Percentiles rank a stretch among this genome's conserved stretches.
phyloP scores from a whole-genome alignment of 2,113 vertebrate species.

The Macquaria ambigua region DNA sequence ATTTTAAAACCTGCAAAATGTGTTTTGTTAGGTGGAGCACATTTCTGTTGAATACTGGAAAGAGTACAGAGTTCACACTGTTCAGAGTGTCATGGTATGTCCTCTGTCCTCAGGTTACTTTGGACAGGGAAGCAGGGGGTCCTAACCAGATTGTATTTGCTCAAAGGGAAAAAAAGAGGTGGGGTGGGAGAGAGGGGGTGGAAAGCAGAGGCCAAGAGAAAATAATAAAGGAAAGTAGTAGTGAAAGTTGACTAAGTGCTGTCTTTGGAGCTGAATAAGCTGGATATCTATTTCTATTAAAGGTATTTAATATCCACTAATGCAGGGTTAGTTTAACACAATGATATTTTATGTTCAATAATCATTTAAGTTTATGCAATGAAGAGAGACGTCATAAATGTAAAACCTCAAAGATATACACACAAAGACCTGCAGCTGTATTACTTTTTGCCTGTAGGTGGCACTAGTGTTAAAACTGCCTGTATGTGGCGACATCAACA shows the following conservation, averaged over 20 bases:
- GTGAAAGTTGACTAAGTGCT: neutral
- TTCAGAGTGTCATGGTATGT: neutral
- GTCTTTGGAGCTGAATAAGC: neutral
- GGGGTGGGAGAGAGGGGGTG: no score
- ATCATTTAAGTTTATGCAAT: neutral
- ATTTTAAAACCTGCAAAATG: neutral
- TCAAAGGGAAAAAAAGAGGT: neutral
- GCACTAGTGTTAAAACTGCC: neutral
- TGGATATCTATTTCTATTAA: neutral
- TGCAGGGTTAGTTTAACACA: neutral
- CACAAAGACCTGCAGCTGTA: neutral
- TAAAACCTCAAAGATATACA: neutral
- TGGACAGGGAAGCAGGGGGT: slow-evolving; percentile 12
- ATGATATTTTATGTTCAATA: neutral
- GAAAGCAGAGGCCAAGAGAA: neutral
- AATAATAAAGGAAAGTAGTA: neutral
- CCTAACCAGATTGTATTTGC: slow-evolving; percentile 38
- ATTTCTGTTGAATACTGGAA: slow-evolving; percentile 14
- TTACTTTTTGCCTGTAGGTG: neutral
- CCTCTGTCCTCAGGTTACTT: slow-evolving; percentile 32
- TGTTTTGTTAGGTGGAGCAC: neutral
- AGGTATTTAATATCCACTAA: neutral
- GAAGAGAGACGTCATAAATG: neutral
- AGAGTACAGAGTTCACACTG: slow-evolving; percentile 22
- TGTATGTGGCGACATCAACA: neutral